Evolutionary conservation across 2,888 invertebrate genomes (phyloP), one percentile per base, ranked within the genome.

Genomic region (Athalia rosae): DNA sequence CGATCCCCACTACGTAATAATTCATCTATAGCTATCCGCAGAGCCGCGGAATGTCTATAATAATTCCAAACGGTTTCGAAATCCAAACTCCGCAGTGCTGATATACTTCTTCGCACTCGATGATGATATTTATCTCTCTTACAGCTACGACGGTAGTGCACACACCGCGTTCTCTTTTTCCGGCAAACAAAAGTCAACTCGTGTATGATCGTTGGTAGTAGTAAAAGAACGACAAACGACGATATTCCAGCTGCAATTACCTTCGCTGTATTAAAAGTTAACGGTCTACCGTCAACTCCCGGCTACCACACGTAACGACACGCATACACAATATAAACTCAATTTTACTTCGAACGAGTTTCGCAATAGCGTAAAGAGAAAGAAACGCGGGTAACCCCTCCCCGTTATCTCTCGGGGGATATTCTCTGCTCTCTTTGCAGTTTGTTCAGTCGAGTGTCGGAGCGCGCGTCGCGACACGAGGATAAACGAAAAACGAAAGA

Each of bases 371-470:
- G 41, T 61, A 28, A 28, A 28, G 41, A 61, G 61, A 28, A 41
- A 64, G 47, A 47, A 67, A 7, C 9, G 13, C n/a, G 63, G 63
- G 67, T n/a, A 53, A 53, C 8, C 6, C 53, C 53, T 53, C 53
- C 67, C 50, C 6, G 11, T 9, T 48, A 53, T 67, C 11, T 67
- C 53, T 50, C 67, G 48, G 41, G 41, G 50, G 28, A 53, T 50
- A 50, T 47, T 64, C 47, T 50, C 28, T 48, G 53, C 53, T 67
- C 67, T 28, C 67, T 67, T 67, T 67, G 41, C 67, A 67, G 50
- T 50, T 67, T 28, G 64, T 64, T 64, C 47, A 64, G 53, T 67
- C 67, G 67, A 67, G 67, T 67, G 50, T 67, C 50, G 41, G 50
- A 50, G 41, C n/a, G 53, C 9, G 53, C 67, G 67, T 48, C 48